These are phyloP conservation scores for Micropoecilia bifurca DNA, from an alignment of 2,797 vertebrate genomes.

Conservation along the genomic window DNA sequence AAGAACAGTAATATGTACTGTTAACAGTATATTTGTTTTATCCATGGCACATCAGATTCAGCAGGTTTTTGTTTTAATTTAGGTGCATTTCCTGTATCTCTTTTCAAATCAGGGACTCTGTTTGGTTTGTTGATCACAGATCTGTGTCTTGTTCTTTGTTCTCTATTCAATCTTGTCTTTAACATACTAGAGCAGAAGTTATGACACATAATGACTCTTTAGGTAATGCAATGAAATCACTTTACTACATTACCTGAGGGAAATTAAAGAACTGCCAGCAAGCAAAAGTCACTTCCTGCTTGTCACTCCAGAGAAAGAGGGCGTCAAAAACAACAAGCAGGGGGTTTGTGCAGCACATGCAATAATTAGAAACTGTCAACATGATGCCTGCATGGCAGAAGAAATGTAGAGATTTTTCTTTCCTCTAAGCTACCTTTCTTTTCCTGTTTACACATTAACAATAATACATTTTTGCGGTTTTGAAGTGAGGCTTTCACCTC, in stretches of 20 bases:
- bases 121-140: background rate
- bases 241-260: constrained; percentile 39
- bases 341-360: constrained; percentile 22
- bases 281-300: constrained; percentile 35
- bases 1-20: no score
- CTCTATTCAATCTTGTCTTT: constrained; percentile 8
- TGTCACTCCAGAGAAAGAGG: constrained; percentile 33
- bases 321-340: constrained; percentile 44
- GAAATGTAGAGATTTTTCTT: background rate
- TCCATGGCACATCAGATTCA: background rate
- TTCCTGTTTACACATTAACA: background rate
- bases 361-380: constrained; percentile 59
- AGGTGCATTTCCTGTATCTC: background rate
- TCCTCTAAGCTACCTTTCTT: background rate
- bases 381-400: constrained; percentile 18
- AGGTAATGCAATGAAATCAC: constrained; percentile 26
- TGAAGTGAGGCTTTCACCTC: background rate
- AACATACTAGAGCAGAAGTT: constrained; percentile 15
- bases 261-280: constrained; percentile 54
- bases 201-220: constrained; percentile 37
- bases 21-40: no score
- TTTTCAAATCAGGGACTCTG: background rate
- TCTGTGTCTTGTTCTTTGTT: constrained; percentile 21
- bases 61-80: background rate
- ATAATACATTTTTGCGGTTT: no score